Evolutionary conservation across 2,797 vertebrate species (phyloP), one percentile per base, ranked within the genome.

Genomic region (Cossypha caffra): DNA sequence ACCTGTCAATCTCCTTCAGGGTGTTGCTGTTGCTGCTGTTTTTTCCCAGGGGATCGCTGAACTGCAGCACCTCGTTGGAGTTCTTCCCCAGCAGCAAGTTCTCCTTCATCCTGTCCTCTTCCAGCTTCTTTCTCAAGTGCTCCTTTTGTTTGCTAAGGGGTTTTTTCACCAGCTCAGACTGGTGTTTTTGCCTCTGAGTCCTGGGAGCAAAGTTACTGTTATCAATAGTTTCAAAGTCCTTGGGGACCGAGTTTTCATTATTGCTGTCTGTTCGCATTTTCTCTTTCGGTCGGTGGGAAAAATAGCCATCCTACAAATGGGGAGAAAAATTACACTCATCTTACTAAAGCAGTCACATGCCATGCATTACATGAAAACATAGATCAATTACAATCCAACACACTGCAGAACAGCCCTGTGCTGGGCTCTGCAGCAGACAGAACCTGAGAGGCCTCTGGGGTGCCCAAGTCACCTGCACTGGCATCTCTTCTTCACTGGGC

Each of bases 161-260:
- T 76, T 97, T 98, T 96, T 97, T 98, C 17, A 96, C 96, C 90
- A 97, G 52, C 82, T 98, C 98, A 33, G 98, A 94, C 45, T 98
- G 97, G 94, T 98, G 98, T 64, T 98, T 99, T 95, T 99, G 99
- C 35, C 98, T 98, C 93, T 99, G 99, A 16, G 98, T 98, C 86
- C 99, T 98, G 2, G 99, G 98, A 28, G 98, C 99, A 61, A 99
- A 99, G 98, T 99, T 99, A 97, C 99, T 99, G 94, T 99, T 99
- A 98, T 99, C 99, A 75, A 99, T 98, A 57, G 98, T 99, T 97
- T 99, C 99, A 95, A 99, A 99, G 97, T 99, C 99, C 97, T 99
- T 99, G 76, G 99, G 99, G 64, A 99, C 99, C 0, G 99, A 99
- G 95, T 99, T 99, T 96, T 99, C 99, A 3, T 99, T 99, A 98